A percentile compares a stretch with the other conserved stretches of the same genome.
These are phyloP conservation scores for Sphaerodactylus townsendi DNA, from an alignment of 2,113 vertebrate genomes.

Conservation along the genomic window DNA sequence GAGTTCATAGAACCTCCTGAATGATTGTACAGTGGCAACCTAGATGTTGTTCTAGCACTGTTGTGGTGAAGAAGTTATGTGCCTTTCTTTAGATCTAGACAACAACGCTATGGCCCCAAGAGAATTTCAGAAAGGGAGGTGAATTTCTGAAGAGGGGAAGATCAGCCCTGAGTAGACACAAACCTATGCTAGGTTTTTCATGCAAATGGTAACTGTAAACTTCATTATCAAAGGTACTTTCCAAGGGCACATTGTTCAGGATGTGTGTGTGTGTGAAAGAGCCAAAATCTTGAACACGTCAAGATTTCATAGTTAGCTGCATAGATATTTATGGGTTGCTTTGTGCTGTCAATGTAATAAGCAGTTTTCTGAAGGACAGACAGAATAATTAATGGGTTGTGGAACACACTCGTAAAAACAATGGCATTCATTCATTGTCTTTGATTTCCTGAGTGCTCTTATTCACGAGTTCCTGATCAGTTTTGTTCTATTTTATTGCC, in stretches of 20 bases:
- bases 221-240: neutral
- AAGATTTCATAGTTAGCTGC: constrained; percentile 74
- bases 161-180: too few relatives aligned
- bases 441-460: constrained; percentile 66
- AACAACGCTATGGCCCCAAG: too few relatives aligned
- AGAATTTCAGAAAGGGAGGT: too few relatives aligned
- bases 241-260: constrained; percentile 10
- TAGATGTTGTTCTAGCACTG: too few relatives aligned
- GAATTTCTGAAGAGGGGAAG: too few relatives aligned
- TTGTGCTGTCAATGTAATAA: constrained; percentile 72
- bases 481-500: constrained; percentile 71
- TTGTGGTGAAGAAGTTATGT: too few relatives aligned
- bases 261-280: neutral
- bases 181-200: too few relatives aligned
- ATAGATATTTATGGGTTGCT: constrained; percentile 71
- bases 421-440: constrained; percentile 72
- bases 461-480: constrained; percentile 70
- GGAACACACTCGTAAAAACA: constrained; percentile 77
- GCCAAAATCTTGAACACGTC: constrained; percentile 27
- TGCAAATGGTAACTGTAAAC: too few relatives aligned
- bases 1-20: too few relatives aligned
- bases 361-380: constrained; percentile 78
- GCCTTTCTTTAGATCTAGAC: too few relatives aligned
- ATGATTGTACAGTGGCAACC: too few relatives aligned
- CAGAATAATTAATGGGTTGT: constrained; percentile 79